A percentile compares a stretch with the other conserved stretches of the same genome.
These are phyloP conservation scores for Gobionotothen gibberifrons DNA, from an alignment of 2,797 vertebrate genomes.

Conservation along the genomic window DNA sequence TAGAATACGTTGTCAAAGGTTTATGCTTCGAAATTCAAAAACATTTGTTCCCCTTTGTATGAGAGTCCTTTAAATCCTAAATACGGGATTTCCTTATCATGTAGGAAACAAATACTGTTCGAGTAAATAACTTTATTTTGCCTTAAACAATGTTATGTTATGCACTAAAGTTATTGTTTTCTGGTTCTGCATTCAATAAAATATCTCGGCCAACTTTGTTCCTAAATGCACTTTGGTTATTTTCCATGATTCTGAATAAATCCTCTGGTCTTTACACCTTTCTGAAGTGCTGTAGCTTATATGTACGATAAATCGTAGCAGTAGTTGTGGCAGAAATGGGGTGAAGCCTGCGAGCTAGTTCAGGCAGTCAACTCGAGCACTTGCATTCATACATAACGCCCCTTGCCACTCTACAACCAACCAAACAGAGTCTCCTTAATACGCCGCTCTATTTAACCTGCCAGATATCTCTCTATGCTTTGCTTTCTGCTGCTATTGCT, in stretches of 20 bases:
- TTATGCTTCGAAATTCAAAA: not conserved
- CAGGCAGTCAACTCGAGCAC: too few species aligned
- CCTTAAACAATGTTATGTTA: too few species aligned
- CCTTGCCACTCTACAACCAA: too few species aligned
- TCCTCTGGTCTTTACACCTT: not conserved
- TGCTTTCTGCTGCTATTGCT: too few species aligned
- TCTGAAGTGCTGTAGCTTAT: not conserved
- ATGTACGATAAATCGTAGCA: not conserved
- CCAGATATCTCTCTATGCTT: too few species aligned
- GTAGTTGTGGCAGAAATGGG: not conserved
- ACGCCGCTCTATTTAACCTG: too few species aligned
- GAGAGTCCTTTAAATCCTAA: not conserved
- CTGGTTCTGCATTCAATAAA: not conserved
- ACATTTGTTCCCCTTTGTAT: not conserved
- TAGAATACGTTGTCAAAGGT: not conserved
- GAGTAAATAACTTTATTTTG: not conserved
- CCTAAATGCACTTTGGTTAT: not conserved
- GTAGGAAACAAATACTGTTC: not conserved
- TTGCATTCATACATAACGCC: too few species aligned
- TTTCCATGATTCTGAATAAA: not conserved
- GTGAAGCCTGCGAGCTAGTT: too few species aligned
- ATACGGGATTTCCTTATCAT: not conserved
- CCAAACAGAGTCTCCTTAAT: too few species aligned
- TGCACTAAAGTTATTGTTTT: too few species aligned
- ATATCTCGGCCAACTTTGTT: not conserved